Evolutionary conservation across 2,888 invertebrate species (phyloP), one percentile per base, ranked within the genome.

Genomic region (Schizaphis graminum): DNA sequence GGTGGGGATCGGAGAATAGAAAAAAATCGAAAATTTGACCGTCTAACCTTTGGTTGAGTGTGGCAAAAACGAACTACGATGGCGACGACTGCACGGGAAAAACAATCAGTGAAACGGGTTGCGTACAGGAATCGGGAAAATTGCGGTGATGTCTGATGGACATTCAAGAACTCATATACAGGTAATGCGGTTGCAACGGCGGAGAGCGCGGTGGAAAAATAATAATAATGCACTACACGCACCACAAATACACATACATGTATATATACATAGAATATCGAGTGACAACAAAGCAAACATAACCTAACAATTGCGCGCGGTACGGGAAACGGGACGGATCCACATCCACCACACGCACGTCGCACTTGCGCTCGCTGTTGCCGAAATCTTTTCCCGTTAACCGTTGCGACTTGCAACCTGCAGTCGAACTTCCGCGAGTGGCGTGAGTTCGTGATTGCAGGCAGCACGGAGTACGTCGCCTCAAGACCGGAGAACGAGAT

Each of bases 241-340:
- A 77, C 35, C n/a, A 44, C 28, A 28, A 10, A 77, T 41, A 77
- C 24, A n/a, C n/a, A 35, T 89, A 56, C 56, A n/a, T 35, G 47
- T 49, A n/a, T n/a, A 91, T 57, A 84, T 77, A 41, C 28, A 89
- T 28, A 44, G 56, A 88, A 89, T 93, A 93, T 93, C 77, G 89
- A 94, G 94, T 94, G 94, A 94, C 94, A 94, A 94, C 94, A 94
- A 94, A 94, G 94, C 94, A 94, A 94, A 94, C 94, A 90, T 94
- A 94, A 94, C 94, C 94, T 94, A 91, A 91, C 90, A 94, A 94
- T 61, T 49, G 85, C 53, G 84, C 89, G 85, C 84, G 84, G 86
- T 44, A 92, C 47, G 47, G 67, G 67, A 77, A 24, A 67, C 67
- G 28, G 49, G 47, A 90, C 24, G 49, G n/a, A 8, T 35, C 8